Percentiles rank a stretch among this genome's conserved stretches.
Conservation (phyloP, 2,888 invertebrate genomes). For the Rhagonycha fulva region DNA sequence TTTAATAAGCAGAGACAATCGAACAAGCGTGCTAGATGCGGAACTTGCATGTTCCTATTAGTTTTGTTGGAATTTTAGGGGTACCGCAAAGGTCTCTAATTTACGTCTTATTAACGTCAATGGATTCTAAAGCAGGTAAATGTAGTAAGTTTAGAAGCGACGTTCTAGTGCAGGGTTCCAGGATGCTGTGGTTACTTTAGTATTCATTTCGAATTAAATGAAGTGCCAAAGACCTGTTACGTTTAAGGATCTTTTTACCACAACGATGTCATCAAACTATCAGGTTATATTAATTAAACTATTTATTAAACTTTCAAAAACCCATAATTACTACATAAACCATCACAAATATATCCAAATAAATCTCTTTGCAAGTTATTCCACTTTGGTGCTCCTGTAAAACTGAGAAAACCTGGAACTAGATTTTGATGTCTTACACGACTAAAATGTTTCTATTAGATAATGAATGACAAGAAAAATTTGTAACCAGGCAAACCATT, state of each 20-base stretch:
- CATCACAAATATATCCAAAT: no score
- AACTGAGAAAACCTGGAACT: no score
- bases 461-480: no score
- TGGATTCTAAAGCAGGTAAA: constrained; percentile 8
- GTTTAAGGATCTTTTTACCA: not conserved
- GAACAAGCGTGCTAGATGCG: constrained; percentile 27
- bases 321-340: no score
- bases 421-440: no score
- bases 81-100: constrained; percentile 19
- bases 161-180: not conserved
- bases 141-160: not conserved
- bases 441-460: no score
- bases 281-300: not conserved
- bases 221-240: not conserved
- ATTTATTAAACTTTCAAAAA: no score
- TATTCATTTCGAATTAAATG: not conserved
- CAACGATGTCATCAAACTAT: not conserved
- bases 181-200: not conserved
- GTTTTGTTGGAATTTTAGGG: constrained; percentile 26
- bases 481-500: no score
- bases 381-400: no score
- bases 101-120: constrained; percentile 17
- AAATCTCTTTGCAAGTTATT: no score
- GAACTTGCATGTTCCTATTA: constrained; percentile 32
- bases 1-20: constrained; percentile 37